Conservation (phyloP, 2,888 invertebrate genomes). For the Volucella zonaria region DNA sequence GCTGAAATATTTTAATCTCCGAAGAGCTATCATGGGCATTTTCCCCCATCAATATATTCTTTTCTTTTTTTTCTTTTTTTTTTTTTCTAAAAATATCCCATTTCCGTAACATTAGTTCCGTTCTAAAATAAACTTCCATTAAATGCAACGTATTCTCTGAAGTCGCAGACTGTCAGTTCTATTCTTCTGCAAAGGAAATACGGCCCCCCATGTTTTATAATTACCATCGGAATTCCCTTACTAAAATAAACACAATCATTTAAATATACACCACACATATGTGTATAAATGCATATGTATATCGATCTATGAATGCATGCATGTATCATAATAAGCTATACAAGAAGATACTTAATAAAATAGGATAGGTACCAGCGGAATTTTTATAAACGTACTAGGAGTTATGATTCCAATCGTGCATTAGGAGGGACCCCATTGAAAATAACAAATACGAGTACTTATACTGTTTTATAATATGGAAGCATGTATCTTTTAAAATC, state of each 20-base stretch:
- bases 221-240: conserved; percentile 65
- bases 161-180: conserved; percentile 30
- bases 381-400: no score
- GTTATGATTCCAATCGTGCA: no score
- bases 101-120: conserved; percentile 70
- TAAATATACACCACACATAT: conserved; percentile 24
- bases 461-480: no score
- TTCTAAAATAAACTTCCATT: conserved; percentile 55
- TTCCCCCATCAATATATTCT: conserved; percentile 37
- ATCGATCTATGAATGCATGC: neutral
- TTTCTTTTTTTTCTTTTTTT: conserved; percentile 7
- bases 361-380: no score
- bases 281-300: neutral
- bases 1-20: conserved; percentile 43
- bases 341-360: no score
- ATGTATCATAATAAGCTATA: neutral
- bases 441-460: no score
- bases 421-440: no score
- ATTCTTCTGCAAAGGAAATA: conserved; percentile 63
- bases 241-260: conserved; percentile 64
- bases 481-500: no score
- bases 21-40: conserved; percentile 8
- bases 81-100: conserved; percentile 67
- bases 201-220: conserved; percentile 54
- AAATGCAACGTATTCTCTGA: conserved; percentile 38